Evolutionary conservation across 2,113 vertebrate species (phyloP).

Genomic region (Grus americana): DNA sequence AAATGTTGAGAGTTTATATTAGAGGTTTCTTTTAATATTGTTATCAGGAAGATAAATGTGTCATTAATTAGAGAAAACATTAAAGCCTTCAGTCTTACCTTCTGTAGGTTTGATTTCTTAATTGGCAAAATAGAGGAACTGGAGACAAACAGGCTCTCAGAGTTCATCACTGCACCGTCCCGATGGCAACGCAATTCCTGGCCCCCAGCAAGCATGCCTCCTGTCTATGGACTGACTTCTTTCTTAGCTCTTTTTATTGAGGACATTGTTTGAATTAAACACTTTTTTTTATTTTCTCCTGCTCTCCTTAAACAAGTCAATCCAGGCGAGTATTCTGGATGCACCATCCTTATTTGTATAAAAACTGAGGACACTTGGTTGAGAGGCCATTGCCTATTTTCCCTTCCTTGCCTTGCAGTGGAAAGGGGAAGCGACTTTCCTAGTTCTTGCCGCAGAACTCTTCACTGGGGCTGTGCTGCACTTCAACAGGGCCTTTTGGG

Average conservation of each 20-base stretch:
- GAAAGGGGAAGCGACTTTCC: neutral
- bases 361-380: neutral
- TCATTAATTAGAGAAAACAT: neutral
- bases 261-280: neutral
- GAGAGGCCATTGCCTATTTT: neutral
- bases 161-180: neutral
- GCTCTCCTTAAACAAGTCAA: neutral
- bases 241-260: neutral
- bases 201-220: neutral
- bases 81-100: neutral
- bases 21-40: neutral
- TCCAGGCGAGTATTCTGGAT: neutral
- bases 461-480: neutral
- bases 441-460: neutral
- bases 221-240: neutral
- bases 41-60: neutral
- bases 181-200: neutral
- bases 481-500: neutral
- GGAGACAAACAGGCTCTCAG: neutral
- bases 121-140: neutral
- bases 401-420: neutral
- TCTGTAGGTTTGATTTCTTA: neutral
- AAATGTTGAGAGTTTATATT: neutral
- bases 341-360: neutral
- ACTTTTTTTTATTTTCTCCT: neutral